Base-by-base conservation (phyloP, 2,113 vertebrate genomes). In the Lota lota region DNA sequence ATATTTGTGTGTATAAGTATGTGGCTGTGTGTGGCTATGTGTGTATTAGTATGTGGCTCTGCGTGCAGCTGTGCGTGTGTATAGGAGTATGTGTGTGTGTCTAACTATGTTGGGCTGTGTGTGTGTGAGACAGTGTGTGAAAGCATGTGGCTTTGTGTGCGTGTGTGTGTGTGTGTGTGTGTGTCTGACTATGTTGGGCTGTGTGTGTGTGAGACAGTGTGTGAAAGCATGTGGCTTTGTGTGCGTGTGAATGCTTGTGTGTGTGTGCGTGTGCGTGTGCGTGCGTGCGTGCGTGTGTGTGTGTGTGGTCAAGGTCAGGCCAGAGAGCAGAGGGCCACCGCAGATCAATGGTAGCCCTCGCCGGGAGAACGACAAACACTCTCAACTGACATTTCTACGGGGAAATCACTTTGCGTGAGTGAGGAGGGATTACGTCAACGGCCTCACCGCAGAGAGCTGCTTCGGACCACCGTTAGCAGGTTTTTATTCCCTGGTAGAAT, bases 261-360 rank as follows among this genome's bases (percentile, higher is more conserved):
- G 61, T 67, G 28, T 61, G 51, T 57, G 64, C 12, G 19, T 22
- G 67, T 61, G 60, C 57, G 75, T 47, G 65, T 67, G 28, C 51
- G 64, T 66, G 64, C 8, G 21, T 22, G 61, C 57, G 77, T 74
- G 70, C 58, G 68, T 76, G 69, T 79, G 72, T 79, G 68, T 64
- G 24, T 82, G 72, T 82, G 76, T 74, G 75, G 85, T 79, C 83
- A 84, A 91, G 90, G 90, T 91, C 90, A 88, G 81, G 78, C 70
- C 80, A 80, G 50, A 70, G 81, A 80, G 74, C n/a, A 3, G 87
- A 83, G 83, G 82, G 66, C 85, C 76, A 87, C 89, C 90, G 83
- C 91, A 93, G 80, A 93, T 93, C 92, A 86, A 93, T 89, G 84
- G 57, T 64, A 79, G 73, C 75, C 87, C 85, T 89, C 75, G 78